Evolutionary conservation across 1,140 invertebrate species (phyloP).

Genomic region (Drosophila nebulosa): DNA sequence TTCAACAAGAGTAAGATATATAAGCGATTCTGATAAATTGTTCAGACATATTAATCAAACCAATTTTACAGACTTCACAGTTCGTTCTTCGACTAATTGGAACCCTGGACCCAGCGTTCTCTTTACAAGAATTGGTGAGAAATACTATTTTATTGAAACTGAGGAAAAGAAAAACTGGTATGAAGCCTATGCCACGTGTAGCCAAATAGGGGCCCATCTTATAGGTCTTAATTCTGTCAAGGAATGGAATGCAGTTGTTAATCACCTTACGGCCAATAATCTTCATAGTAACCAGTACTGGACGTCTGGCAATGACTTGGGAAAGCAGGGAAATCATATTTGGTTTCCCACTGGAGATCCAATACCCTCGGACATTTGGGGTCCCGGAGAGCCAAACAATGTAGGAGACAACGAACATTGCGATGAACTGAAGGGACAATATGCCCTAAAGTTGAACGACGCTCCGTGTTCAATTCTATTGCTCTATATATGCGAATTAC

Average conservation of each 20-base stretch:
- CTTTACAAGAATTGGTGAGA: background rate
- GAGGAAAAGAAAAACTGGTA: conserved; percentile 7
- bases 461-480: no score
- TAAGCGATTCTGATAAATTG: no score
- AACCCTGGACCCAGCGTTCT: no score
- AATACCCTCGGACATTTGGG: background rate
- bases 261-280: background rate
- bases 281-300: no score
- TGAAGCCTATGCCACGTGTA: conserved; percentile 16
- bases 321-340: background rate
- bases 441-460: no score
- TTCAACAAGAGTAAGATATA: no score
- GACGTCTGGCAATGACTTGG: background rate
- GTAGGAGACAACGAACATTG: background rate
- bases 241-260: conserved; percentile 10
- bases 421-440: no score
- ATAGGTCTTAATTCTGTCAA: background rate
- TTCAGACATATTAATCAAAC: no score
- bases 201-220: conserved; percentile 3
- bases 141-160: background rate
- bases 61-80: no score
- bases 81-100: no score
- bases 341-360: background rate
- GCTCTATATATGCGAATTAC: no score
- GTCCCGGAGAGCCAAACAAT: background rate